Conservation (phyloP, 2,888 invertebrate species). For the Macaria liturata region DNA sequence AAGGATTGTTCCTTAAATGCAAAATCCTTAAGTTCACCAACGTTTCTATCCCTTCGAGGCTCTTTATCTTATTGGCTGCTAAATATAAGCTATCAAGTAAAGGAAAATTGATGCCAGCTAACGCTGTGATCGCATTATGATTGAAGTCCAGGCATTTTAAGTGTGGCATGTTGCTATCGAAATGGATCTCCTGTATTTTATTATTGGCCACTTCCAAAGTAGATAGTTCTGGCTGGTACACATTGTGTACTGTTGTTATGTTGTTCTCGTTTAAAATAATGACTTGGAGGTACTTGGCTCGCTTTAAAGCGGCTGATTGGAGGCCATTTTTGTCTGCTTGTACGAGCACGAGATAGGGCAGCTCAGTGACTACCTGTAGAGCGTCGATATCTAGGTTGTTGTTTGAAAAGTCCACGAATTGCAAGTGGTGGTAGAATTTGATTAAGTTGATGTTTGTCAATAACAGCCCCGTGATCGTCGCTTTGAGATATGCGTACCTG, state of each 20-base stretch:
- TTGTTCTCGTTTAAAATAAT: constrained; percentile 80
- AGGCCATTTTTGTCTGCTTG: constrained; percentile 83
- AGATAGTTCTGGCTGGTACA: constrained; percentile 80
- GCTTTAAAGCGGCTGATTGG: constrained; percentile 70
- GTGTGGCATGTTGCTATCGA: constrained; percentile 55
- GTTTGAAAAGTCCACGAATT: constrained; percentile 82
- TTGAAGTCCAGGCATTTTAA: constrained; percentile 82
- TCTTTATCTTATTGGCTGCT: constrained; percentile 87
- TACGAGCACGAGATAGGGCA: constrained; percentile 82
- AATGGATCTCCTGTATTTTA: constrained; percentile 57
- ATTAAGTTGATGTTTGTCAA: constrained; percentile 80
- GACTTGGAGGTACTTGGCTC: constrained; percentile 84
- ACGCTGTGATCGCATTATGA: constrained; percentile 73
- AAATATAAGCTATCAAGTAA: constrained; percentile 88
- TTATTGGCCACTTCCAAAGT: constrained; percentile 82
- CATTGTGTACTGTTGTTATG: constrained; percentile 75
- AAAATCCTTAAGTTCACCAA: constrained; percentile 86
- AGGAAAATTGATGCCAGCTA: constrained; percentile 71
- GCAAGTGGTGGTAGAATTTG: constrained; percentile 76
- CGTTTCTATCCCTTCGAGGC: constrained; percentile 83
- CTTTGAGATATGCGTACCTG: constrained; percentile 84
- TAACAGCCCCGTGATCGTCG: constrained; percentile 70
- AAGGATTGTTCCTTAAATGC: constrained; percentile 88
- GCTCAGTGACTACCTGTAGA: constrained; percentile 71
- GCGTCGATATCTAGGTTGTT: constrained; percentile 75